phyloP scores from a whole-genome alignment of 2,797 vertebrate genomes.

The Diplodus puntazzo region DNA sequence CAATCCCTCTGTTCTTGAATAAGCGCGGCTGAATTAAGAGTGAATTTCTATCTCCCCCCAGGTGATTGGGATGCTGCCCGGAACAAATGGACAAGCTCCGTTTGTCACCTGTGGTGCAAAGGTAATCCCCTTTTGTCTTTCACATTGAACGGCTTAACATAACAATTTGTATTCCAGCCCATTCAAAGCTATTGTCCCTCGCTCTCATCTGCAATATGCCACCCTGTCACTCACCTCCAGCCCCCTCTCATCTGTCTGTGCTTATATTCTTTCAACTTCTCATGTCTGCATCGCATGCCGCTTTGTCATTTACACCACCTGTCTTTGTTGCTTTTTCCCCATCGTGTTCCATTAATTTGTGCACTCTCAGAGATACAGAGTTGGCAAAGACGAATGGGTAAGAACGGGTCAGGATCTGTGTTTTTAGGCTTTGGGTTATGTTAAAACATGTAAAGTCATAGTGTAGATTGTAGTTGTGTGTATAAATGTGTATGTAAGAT shows the following conservation, averaged over 20 bases:
- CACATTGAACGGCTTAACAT: conserved; percentile 37
- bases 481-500: not conserved
- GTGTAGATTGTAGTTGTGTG: conserved; percentile 11
- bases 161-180: conserved; percentile 49
- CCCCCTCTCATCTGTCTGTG: conserved; percentile 21
- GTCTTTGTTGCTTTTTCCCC: conserved; percentile 30
- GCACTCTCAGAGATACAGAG: conserved; percentile 82
- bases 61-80: conserved; percentile 86
- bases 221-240: conserved; percentile 13
- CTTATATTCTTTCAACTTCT: conserved; percentile 21
- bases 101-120: conserved; percentile 85
- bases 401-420: conserved; percentile 62
- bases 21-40: not conserved
- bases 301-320: conserved; percentile 51
- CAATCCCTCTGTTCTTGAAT: not conserved
- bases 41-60: conserved; percentile 57
- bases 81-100: conserved; percentile 73
- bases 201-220: conserved; percentile 35
- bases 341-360: conserved; percentile 49
- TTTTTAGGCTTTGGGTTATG: conserved; percentile 41
- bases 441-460: conserved; percentile 15
- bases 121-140: conserved; percentile 76
- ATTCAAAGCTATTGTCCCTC: conserved; percentile 28
- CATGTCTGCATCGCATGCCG: conserved; percentile 47
- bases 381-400: conserved; percentile 87